phyloP scores from a whole-genome alignment of 2,888 invertebrate genomes.

The Erebia palarica region DNA sequence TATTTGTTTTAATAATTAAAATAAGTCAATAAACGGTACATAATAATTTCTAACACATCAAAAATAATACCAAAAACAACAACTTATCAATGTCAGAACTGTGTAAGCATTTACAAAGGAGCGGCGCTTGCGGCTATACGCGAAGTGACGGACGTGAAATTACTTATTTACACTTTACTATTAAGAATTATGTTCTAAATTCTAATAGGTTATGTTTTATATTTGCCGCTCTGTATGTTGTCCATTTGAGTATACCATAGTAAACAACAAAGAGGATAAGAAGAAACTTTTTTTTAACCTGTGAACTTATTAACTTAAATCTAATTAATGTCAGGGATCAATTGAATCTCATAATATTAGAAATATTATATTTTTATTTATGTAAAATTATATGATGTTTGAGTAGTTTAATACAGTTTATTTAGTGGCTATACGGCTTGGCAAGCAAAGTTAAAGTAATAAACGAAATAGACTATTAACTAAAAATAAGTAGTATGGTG shows the following conservation, averaged over 20 bases:
- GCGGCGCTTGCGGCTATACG: slow-evolving; percentile 7
- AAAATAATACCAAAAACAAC: slow-evolving; percentile 4
- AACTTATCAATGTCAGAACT: slow-evolving; percentile 7
- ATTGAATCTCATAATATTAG: too few species aligned
- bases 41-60: slow-evolving; percentile 4
- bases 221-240: slow-evolving; percentile 1
- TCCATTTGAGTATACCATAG: not conserved
- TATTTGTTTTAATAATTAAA: not conserved
- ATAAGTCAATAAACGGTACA: slow-evolving; percentile 6
- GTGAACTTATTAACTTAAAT: too few species aligned
- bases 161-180: slow-evolving; percentile 9
- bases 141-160: slow-evolving; percentile 12
- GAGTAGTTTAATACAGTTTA: too few species aligned
- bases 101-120: slow-evolving; percentile 11
- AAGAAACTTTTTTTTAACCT: too few species aligned
- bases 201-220: not conserved
- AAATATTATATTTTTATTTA: too few species aligned
- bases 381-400: too few species aligned
- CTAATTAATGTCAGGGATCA: too few species aligned
- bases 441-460: too few species aligned
- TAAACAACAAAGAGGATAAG: too few species aligned
- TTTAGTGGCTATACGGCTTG: too few species aligned
- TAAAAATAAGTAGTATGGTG: too few species aligned
- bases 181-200: not conserved
- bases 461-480: too few species aligned